Conservation (phyloP, 2,888 invertebrate species). For the Coecobrya sp. region DNA sequence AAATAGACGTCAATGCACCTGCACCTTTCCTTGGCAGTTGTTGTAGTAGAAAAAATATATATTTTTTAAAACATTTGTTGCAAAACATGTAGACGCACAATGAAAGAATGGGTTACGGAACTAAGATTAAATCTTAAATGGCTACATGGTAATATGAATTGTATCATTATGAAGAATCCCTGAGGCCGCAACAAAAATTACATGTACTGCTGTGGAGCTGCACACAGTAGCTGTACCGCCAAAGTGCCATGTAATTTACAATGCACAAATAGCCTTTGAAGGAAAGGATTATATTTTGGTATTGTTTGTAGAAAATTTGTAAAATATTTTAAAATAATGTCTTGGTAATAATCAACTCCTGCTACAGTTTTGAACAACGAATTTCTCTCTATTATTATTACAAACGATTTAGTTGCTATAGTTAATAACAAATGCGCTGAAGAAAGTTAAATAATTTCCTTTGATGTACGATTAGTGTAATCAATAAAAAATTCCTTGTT, state of each 20-base stretch:
- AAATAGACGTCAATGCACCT: too few species aligned
- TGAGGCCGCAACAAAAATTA: background rate
- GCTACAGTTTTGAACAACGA: too few species aligned
- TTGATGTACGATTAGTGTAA: too few species aligned
- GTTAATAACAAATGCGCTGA: too few species aligned
- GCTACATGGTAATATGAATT: background rate
- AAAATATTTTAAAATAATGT: too few species aligned
- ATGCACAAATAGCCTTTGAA: too few species aligned
- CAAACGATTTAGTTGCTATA: too few species aligned
- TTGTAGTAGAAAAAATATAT: background rate
- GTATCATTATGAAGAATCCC: conserved; percentile 18
- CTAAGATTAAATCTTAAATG: conserved; percentile 54
- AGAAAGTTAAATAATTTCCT: too few species aligned
- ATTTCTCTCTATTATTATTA: too few species aligned
- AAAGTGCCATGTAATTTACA: too few species aligned
- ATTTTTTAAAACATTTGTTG: background rate
- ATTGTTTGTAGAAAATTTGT: background rate
- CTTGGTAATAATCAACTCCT: too few species aligned
- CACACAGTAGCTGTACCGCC: background rate
- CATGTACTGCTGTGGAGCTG: background rate
- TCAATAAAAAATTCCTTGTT: too few species aligned
- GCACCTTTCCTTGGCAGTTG: background rate
- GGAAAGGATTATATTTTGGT: background rate
- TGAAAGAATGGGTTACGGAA: conserved; percentile 46
- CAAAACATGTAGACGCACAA: background rate